Evolutionary conservation across 2,113 vertebrate genomes (phyloP).

Genomic region (Sinocyclocheilus maitianheensis): DNA sequence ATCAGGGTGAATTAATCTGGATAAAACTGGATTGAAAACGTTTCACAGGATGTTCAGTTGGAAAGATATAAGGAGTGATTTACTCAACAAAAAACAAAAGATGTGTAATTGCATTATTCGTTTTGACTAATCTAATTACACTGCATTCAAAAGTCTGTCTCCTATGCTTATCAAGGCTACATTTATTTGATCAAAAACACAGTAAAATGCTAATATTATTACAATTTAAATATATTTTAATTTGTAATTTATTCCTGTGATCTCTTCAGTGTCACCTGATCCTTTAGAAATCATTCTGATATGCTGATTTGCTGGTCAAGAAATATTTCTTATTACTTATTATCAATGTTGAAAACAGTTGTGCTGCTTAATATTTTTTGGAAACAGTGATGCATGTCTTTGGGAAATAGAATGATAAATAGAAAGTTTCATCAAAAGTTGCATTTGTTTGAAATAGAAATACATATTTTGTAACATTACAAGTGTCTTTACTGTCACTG

Average conservation of each 20-base stretch:
- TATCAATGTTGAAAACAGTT: background rate
- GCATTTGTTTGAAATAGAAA: too few species aligned
- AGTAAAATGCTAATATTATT: background rate
- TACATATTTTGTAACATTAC: too few species aligned
- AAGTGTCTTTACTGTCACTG: too few species aligned
- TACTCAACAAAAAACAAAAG: background rate
- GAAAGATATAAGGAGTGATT: background rate
- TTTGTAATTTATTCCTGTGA: background rate
- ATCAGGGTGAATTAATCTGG: background rate
- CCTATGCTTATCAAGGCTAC: background rate
- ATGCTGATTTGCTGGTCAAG: background rate
- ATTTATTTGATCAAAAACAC: background rate
- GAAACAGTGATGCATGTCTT: too few species aligned
- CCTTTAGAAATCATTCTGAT: background rate
- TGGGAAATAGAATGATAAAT: too few species aligned
- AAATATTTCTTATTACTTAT: background rate
- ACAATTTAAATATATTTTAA: background rate
- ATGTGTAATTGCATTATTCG: background rate
- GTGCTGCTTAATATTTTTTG: background rate
- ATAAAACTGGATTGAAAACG: background rate
- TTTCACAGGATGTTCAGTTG: background rate
- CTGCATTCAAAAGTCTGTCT: background rate
- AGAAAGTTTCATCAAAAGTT: too few species aligned
- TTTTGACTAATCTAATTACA: background rate
- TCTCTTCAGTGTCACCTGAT: background rate